Evolutionary conservation across 2,797 vertebrate genomes (phyloP).

Genomic region (Epinephelus coioides): DNA sequence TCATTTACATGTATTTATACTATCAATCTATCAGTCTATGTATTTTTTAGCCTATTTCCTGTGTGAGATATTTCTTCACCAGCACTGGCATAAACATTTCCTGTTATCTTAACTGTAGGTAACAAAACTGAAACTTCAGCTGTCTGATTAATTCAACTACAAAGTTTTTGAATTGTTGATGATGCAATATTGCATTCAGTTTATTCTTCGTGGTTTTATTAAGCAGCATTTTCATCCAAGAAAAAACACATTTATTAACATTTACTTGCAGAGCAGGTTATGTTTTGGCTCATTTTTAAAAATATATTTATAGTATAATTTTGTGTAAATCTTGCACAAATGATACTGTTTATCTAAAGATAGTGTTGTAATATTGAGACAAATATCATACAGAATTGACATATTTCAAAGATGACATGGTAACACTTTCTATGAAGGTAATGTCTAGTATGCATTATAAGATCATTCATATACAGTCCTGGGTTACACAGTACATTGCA

Average conservation of each 20-base stretch:
- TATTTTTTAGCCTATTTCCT: not conserved
- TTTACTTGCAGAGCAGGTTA: not conserved
- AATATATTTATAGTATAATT: too few relatives aligned
- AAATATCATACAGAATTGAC: too few relatives aligned
- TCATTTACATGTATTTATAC: too few relatives aligned
- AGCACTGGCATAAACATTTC: not conserved
- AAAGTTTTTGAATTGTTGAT: not conserved
- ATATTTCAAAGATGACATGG: not conserved
- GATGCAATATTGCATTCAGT: not conserved
- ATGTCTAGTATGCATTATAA: too few relatives aligned
- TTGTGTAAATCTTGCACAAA: not conserved
- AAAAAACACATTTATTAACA: not conserved
- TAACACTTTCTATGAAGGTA: too few relatives aligned
- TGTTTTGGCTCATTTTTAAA: not conserved
- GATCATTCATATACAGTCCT: too few relatives aligned
- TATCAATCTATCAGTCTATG: not conserved
- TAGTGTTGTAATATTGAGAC: too few relatives aligned
- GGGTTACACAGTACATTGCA: too few relatives aligned
- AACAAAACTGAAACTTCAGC: not conserved
- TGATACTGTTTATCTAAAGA: not conserved
- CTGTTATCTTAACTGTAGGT: not conserved
- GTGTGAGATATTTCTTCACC: not conserved
- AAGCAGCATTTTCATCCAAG: not conserved
- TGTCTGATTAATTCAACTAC: not conserved
- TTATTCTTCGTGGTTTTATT: not conserved